Conservation (phyloP, 2,113 vertebrate genomes). For the Tachycineta bicolor region DNA sequence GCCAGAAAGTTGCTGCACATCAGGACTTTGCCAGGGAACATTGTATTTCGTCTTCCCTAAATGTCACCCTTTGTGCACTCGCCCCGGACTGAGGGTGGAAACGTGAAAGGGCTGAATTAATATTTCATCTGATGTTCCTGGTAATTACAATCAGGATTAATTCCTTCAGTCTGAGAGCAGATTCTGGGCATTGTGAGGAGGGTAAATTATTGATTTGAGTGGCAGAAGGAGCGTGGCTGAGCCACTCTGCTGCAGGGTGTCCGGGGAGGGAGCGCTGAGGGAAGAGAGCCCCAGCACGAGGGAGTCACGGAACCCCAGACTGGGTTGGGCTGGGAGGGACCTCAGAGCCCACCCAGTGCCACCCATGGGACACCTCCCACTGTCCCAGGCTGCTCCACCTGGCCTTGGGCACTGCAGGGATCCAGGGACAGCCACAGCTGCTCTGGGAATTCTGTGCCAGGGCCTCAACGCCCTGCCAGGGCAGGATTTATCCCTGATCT, state of each 20-base stretch:
- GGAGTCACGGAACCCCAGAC: not conserved
- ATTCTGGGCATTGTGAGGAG: not conserved
- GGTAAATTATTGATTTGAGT: not conserved
- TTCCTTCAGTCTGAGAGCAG: not conserved
- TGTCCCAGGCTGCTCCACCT: not conserved
- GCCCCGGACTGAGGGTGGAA: not conserved
- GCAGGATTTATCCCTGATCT: not conserved
- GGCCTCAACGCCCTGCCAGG: not conserved
- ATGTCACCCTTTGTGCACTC: not conserved
- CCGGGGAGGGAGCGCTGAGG: not conserved
- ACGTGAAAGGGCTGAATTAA: not conserved
- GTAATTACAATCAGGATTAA: constrained; percentile 3
- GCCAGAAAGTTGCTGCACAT: not conserved
- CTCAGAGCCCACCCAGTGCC: fast-evolving
- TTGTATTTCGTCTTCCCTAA: not conserved
- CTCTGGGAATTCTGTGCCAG: not conserved
- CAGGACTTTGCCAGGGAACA: not conserved
- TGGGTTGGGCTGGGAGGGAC: fast-evolving
- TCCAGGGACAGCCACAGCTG: not conserved
- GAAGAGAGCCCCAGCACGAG: fast-evolving
- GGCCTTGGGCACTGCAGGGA: not conserved
- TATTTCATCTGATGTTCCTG: not conserved
- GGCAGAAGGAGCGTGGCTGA: not conserved
- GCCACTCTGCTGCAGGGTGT: not conserved
- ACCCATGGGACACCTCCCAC: not conserved